phyloP scores from a whole-genome alignment of 1,140 invertebrate genomes.

The Sarcophaga peregrina region DNA sequence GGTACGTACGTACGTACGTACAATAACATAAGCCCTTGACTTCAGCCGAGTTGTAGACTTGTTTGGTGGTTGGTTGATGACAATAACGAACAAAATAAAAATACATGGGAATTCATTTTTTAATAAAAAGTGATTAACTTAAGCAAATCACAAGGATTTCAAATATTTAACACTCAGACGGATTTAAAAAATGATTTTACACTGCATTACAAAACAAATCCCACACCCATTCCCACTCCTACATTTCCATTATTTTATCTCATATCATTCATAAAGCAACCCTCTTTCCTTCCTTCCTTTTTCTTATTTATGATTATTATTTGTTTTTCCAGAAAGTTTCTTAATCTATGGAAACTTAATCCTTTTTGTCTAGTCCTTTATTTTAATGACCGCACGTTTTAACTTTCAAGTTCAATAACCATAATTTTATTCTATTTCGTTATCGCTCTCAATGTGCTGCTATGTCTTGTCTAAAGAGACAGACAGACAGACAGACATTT shows the following conservation, averaged over 20 bases:
- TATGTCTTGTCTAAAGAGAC: background rate
- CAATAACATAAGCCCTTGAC: no score
- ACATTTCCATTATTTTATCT: no score
- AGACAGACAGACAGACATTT: background rate
- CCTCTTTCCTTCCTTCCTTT: no score
- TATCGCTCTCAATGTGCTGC: background rate
- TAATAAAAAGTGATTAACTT: slow-evolving; percentile 33
- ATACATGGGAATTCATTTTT: background rate
- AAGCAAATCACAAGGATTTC: background rate
- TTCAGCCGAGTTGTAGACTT: background rate
- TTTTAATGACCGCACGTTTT: background rate
- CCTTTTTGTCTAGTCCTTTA: slow-evolving; percentile 29
- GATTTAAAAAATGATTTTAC: background rate
- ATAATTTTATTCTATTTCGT: slow-evolving; percentile 27
- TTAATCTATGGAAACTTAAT: slow-evolving; percentile 1
- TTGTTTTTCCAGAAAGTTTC: slow-evolving; percentile 4
- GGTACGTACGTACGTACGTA: background rate
- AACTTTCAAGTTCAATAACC: slow-evolving; percentile 39
- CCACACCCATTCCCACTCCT: no score
- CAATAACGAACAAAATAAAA: background rate
- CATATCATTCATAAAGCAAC: no score
- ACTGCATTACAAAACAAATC: background rate
- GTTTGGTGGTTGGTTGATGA: background rate
- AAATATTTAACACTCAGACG: background rate
- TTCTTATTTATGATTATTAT: slow-evolving; percentile 21